A percentile compares a stretch with the other conserved stretches of the same genome.
These are phyloP conservation scores for Cybosia mesomella DNA, from an alignment of 2,888 invertebrate genomes.

Conservation along the genomic window DNA sequence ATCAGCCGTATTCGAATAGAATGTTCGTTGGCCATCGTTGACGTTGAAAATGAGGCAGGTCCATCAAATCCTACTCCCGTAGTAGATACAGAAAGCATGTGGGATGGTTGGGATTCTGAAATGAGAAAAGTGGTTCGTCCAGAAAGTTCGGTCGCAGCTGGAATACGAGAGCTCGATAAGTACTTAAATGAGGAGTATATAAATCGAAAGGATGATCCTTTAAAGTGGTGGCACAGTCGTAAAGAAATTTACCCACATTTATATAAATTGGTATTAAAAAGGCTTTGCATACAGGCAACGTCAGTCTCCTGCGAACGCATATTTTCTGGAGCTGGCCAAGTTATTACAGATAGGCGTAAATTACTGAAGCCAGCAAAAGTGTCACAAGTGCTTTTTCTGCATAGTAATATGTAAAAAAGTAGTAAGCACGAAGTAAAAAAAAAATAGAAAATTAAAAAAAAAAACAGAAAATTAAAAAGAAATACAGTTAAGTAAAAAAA, in stretches of 20 bases:
- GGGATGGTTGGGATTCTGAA: constrained; percentile 16
- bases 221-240: constrained; percentile 21
- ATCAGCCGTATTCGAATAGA: neutral
- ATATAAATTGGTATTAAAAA: constrained; percentile 16
- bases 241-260: too few species aligned
- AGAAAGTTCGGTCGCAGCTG: constrained; percentile 21
- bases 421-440: too few species aligned
- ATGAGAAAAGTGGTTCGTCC: constrained; percentile 15
- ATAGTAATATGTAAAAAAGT: too few species aligned
- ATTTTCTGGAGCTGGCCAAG: constrained; percentile 20
- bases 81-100: constrained; percentile 15
- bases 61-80: constrained; percentile 3
- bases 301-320: constrained; percentile 20
- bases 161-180: too few species aligned
- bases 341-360: too few species aligned
- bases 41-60: neutral
- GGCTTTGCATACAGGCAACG: constrained; percentile 22
- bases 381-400: too few species aligned
- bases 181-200: constrained; percentile 11
- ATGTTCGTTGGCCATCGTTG: neutral
- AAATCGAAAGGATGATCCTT: constrained; percentile 16
- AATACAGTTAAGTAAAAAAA: too few species aligned
- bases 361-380: too few species aligned
- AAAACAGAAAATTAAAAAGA: too few species aligned
- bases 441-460: too few species aligned